Evolutionary conservation across 2,888 invertebrate species (phyloP), one percentile per base, ranked within the genome.

Genomic region (Tuta absoluta): DNA sequence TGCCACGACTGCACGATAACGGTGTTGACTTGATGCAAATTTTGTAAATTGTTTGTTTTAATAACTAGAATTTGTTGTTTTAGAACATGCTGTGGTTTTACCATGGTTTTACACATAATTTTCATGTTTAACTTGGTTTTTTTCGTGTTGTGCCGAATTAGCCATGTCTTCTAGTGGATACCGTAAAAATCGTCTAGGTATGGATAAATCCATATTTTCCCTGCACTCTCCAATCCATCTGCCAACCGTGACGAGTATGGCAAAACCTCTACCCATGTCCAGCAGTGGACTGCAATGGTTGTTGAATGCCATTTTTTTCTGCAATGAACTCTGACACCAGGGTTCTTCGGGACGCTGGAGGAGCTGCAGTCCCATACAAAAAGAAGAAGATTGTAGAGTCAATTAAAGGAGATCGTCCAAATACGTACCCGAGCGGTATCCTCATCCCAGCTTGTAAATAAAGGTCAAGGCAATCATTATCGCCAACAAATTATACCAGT

Each of bases 401-500:
- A 24, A 33, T 33, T 33, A 33, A 28, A 56, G 56, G 28, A 56
- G 28, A 56, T 2, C 7, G 28, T 33, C 56, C 33, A 56, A 17
- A 56, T 33, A 17, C n/a, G 8, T 10, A 0, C 0, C 7, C 17
- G 28, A n/a, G 33, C 28, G 17, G 24, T 5, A 56, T 33, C 56
- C 24, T 53, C 28, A 57, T 63, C 63, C 63, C 59, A 12, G 49
- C 60, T 48, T 61, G 56, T 61, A 53, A 60, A 21, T 51, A 67
- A 68, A 68, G 62, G 68, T 64, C 68, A 65, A 68, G 67, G 67
- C 24, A 63, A 62, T 64, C 62, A 66, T 65, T 67, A 53, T 66
- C 48, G 58, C 51, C 33, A 63, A 58, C 62, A 68, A 68, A 68
- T 66, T 68, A 66, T 63, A 11, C 10, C 3, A 63, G 56, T 56